Conservation (phyloP, 2,797 vertebrate species). For the Lepus oiostolus region DNA sequence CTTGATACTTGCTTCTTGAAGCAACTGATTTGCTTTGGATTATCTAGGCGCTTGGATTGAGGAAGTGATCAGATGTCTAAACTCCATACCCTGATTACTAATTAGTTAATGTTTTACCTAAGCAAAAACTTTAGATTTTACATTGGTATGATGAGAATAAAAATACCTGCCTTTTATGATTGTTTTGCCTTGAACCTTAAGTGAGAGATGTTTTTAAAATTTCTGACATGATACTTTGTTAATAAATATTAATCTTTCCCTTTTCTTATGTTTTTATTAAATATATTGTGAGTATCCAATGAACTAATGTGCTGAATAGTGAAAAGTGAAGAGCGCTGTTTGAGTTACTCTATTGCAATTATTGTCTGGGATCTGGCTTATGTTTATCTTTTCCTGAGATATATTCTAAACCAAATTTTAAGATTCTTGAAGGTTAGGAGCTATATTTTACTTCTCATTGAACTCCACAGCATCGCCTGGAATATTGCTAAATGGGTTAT, state of each 20-base stretch:
- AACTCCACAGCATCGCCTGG: not conserved
- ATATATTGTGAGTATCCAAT: not conserved
- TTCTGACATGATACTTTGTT: not conserved
- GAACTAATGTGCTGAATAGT: not conserved
- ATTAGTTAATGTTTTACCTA: conserved; percentile 18
- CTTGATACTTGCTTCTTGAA: not conserved
- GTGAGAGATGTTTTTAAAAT: not conserved
- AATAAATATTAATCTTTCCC: not conserved
- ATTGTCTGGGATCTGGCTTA: not conserved
- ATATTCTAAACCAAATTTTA: conserved; percentile 15
- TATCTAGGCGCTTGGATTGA: not conserved
- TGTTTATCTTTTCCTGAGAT: not conserved
- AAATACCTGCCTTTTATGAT: not conserved
- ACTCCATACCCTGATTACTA: not conserved
- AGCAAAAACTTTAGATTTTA: not conserved
- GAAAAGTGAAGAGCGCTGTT: not conserved
- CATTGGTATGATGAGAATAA: conserved; percentile 7
- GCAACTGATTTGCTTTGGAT: not conserved
- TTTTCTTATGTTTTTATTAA: not conserved
- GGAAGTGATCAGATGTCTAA: not conserved
- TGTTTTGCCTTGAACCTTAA: conserved; percentile 42
- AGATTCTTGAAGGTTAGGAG: not conserved
- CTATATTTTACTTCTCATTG: not conserved
- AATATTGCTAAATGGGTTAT: not conserved
- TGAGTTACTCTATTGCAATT: not conserved